These are phyloP conservation scores for Drosophila infuscata DNA, from an alignment of 2,888 invertebrate genomes.

Conservation along the genomic window DNA sequence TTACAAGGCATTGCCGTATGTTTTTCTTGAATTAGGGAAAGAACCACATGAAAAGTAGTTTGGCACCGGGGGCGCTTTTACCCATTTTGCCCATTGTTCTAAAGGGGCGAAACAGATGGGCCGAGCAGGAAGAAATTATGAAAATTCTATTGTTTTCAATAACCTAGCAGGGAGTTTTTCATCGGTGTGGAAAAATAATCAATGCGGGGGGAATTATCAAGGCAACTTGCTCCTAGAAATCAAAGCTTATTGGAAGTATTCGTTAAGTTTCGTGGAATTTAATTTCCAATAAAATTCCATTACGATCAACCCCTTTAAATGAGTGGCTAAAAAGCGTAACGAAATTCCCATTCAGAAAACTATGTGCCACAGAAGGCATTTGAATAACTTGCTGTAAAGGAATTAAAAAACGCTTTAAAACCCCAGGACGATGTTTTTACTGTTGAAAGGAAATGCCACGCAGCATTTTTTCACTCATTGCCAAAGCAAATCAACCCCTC, in stretches of 20 bases:
- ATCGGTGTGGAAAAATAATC: slow-evolving; percentile 35
- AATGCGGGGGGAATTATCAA: slow-evolving; percentile 3
- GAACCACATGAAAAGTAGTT: slow-evolving; percentile 49
- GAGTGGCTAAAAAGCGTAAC: slow-evolving; percentile 36
- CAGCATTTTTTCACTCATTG: slow-evolving; percentile 38
- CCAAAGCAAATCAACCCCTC: slow-evolving; percentile 63
- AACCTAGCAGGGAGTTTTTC: slow-evolving; percentile 34
- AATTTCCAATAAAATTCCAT: slow-evolving; percentile 42
- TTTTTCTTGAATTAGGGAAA: slow-evolving; percentile 51
- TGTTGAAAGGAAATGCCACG: slow-evolving; percentile 27
- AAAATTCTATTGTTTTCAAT: slow-evolving; percentile 65
- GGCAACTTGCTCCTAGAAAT: neutral
- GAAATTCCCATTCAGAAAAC: slow-evolving; percentile 48
- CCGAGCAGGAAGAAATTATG: slow-evolving; percentile 55
- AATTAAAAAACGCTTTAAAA: slow-evolving; percentile 77
- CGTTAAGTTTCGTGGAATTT: slow-evolving; percentile 14
- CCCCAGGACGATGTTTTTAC: slow-evolving; percentile 14
- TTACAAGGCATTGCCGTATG: slow-evolving; percentile 48
- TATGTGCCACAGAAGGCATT: slow-evolving; percentile 60
- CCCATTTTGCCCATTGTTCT: slow-evolving; percentile 55
- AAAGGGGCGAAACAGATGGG: slow-evolving; percentile 53
- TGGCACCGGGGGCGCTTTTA: slow-evolving; percentile 59
- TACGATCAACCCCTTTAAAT: slow-evolving; percentile 51
- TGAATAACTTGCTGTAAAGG: slow-evolving; percentile 67
- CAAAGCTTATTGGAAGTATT: slow-evolving; percentile 50